Evolutionary conservation across 2,888 invertebrate species (phyloP), one percentile per base, ranked within the genome.

Genomic region (Graphium colonna): DNA sequence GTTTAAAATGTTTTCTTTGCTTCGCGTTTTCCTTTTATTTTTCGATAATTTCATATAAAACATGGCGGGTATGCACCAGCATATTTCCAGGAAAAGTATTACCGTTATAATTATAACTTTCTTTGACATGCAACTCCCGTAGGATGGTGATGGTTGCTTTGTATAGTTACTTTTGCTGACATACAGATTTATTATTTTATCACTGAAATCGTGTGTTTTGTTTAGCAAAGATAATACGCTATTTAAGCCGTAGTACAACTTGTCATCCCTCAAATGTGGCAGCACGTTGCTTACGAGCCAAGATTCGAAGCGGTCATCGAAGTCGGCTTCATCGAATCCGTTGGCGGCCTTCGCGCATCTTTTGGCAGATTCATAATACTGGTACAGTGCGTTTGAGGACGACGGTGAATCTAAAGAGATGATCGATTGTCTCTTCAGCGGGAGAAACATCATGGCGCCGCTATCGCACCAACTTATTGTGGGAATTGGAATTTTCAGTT

Each of bases 371-470:
- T 90, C 78, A 65, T 92, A 93, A 66, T 91, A 94, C 48, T 91
- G 91, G 21, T 91, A 74, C 40, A 94, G 70, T 16, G 85, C 78
- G 50, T 82, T 77, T 8, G 77, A 71, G 1, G 75, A 59, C 41
- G 75, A 62, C 17, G 71, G 70, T 0, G 72, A 70, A 1, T 67
- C 59, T 2, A 89, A 61, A 13, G 69, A 57, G 33, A 84, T 60
- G 3, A 82, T 52, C 0, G 79, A 66, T 10, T 68, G 55, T 40
- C 77, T 76, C 63, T 86, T 91, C 47, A 93, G 85, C 0, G 94
- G 94, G 16, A 94, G 63, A 46, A 93, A 93, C 65, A 94, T 91
- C n/a, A 90, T 83, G 28, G 83, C 79, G 0, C 91, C 85, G n/a
- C 80, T 69, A 1, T 68, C 64, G 40, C 87, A 80, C 75, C 93